Percentiles rank a stretch among this genome's conserved stretches.
Evolutionary conservation across 2,113 vertebrate species (phyloP).

Genomic region (Acrocephalus arundinaceus): DNA sequence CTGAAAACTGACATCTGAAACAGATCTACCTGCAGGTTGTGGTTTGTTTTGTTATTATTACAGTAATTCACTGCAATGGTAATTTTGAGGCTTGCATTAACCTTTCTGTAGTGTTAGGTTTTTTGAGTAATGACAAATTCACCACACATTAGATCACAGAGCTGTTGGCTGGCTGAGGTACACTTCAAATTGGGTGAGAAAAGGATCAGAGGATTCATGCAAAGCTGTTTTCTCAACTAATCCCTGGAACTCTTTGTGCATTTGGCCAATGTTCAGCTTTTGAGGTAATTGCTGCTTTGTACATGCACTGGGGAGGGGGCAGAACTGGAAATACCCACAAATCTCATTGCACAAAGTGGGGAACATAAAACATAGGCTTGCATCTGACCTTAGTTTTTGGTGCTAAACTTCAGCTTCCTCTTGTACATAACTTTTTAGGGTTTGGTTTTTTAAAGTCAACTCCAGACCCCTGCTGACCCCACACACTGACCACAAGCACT

Average conservation of each 20-base stretch:
- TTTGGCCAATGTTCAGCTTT: not conserved
- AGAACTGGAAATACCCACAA: not conserved
- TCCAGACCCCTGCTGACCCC: not conserved
- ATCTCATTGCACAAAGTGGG: not conserved
- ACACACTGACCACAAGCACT: not conserved
- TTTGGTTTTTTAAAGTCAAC: not conserved
- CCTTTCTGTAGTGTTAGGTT: not conserved
- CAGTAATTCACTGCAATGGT: not conserved
- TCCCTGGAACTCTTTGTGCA: not conserved
- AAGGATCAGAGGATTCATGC: not conserved
- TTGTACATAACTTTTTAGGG: not conserved
- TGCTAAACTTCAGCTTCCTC: not conserved
- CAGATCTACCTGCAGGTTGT: not conserved
- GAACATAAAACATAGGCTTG: not conserved
- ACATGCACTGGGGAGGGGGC: not conserved
- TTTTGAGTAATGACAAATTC: not conserved
- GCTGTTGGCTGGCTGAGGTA: not conserved
- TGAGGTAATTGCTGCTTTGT: not conserved
- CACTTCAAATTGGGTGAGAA: not conserved
- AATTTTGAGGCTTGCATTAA: not conserved
- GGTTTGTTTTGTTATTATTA: not conserved
- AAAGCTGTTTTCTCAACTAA: constrained; percentile 31
- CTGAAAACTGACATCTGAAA: not conserved
- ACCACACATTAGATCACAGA: not conserved
- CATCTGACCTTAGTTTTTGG: not conserved